Conservation (phyloP, 2,888 invertebrate genomes). For the Graphium colonna region DNA sequence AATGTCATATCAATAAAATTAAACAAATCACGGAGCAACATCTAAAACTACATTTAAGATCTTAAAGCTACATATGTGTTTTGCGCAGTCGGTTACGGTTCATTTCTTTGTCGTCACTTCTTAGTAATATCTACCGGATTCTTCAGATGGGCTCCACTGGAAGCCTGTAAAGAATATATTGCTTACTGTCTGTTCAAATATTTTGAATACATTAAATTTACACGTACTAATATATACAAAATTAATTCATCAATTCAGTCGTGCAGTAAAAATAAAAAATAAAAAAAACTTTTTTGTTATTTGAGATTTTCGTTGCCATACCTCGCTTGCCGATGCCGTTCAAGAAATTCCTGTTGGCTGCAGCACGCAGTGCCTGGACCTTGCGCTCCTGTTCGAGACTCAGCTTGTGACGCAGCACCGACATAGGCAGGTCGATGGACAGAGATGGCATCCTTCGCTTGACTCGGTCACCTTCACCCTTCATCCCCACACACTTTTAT, state of each 20-base stretch:
- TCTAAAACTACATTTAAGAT: neutral
- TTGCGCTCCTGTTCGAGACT: constrained; percentile 89
- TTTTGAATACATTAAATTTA: too few species aligned
- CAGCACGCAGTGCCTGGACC: constrained; percentile 78
- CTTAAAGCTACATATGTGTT: neutral
- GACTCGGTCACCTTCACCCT: constrained; percentile 63
- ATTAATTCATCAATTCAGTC: too few species aligned
- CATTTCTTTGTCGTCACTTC: neutral
- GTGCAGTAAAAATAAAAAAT: too few species aligned
- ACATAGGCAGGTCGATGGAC: constrained; percentile 92
- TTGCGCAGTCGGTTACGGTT: neutral
- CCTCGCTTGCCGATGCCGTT: constrained; percentile 88
- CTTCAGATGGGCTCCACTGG: constrained; percentile 45
- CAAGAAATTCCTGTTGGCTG: constrained; percentile 84
- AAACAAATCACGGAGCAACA: neutral
- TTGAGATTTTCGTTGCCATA: too few species aligned
- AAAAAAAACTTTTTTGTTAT: too few species aligned
- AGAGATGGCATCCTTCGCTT: constrained; percentile 84
- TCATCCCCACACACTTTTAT: constrained; percentile 34
- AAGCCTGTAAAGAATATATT: constrained; percentile 44
- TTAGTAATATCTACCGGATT: constrained; percentile 33
- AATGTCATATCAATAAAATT: neutral
- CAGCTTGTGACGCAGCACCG: constrained; percentile 89
- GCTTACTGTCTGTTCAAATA: too few species aligned
- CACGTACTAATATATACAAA: too few species aligned